Evolutionary conservation across 2,888 invertebrate genomes (phyloP), one percentile per base, ranked within the genome.

Genomic region (Drosophila trichaetosa): DNA sequence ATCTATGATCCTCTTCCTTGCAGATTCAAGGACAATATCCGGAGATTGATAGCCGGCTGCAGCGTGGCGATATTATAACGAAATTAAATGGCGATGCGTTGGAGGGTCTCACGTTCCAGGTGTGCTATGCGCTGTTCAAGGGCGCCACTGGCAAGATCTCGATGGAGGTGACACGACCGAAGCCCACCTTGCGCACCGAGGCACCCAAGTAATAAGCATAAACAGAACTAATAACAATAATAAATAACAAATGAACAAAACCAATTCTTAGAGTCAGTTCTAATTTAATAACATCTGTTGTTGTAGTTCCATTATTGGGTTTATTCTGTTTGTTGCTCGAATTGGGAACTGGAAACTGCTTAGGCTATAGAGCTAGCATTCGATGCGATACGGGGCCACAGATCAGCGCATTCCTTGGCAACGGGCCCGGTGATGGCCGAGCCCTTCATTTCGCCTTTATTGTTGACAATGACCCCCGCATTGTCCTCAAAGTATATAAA

Each of bases 401-500:
- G 95, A 94, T 99, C 99, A 64, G 99, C 99, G 94, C 99, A 99
- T 94, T 99, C 99, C 94, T 99, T 99, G 34, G 99, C 99, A 36
- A 99, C 99, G 63, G 99, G 99, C 82, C 99, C 99, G 58, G 99
- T 99, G 93, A 99, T 99, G 75, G 99, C 99, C 24, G 99, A 99
- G 72, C 98, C 99, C 94, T 99, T 99, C 99, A 99, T 99, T 95
- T 99, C 99, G 76, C 99, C 99, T 94, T 99, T 99, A 94, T 99
- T 99, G 94, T 99, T 99, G 64, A 99, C 99, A 93, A 99, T 99
- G 57, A 99, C 99, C 63, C 99, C 99, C 31, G 99, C 99, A 94
- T 99, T 99, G 94, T 99, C 99, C 93, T 99, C 99, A 94, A 99
- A 99, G 94, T 99, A 99, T 94, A 99, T 98, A 93, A 99, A 99